A percentile compares a stretch with the other conserved stretches of the same genome.
Conservation (phyloP, 2,888 invertebrate species). For the Yponomeuta plumbellus region DNA sequence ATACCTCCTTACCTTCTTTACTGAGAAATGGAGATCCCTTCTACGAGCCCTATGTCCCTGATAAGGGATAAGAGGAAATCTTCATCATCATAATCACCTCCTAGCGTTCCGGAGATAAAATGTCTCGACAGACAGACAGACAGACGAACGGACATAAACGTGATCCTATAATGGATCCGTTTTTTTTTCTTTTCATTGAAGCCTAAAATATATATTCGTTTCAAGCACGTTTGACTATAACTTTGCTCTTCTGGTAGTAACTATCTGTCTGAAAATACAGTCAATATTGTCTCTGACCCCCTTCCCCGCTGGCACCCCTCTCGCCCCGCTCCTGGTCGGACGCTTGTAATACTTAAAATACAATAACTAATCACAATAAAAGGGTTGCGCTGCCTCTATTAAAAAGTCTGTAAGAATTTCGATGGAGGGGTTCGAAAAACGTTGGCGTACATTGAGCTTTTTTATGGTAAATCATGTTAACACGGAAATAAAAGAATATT, state of each 20-base stretch:
- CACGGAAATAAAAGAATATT: no score
- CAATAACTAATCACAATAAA: slow-evolving; percentile 75
- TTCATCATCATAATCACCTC: no score
- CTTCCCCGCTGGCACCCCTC: not conserved
- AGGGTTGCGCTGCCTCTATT: slow-evolving; percentile 69
- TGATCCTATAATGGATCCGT: no score
- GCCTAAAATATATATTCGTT: no score
- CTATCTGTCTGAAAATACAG: slow-evolving; percentile 27
- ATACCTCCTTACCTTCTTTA: no score
- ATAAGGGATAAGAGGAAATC: no score
- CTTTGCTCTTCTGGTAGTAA: not conserved
- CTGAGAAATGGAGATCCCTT: no score
- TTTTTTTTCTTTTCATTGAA: no score
- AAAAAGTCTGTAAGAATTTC: slow-evolving; percentile 71
- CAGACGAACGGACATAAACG: no score
- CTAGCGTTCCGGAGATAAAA: no score
- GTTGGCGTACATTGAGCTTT: slow-evolving; percentile 31
- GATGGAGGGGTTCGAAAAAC: slow-evolving; percentile 40
- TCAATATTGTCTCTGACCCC: slow-evolving; percentile 31
- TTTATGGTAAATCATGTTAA: slow-evolving; percentile 3
- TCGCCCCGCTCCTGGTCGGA: not conserved
- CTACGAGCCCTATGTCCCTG: no score
- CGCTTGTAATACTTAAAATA: slow-evolving; percentile 37
- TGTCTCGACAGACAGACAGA: no score
- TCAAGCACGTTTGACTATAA: not conserved